Evolutionary conservation across 1,140 invertebrate genomes (phyloP).

Genomic region (Monochamus saltuarius): DNA sequence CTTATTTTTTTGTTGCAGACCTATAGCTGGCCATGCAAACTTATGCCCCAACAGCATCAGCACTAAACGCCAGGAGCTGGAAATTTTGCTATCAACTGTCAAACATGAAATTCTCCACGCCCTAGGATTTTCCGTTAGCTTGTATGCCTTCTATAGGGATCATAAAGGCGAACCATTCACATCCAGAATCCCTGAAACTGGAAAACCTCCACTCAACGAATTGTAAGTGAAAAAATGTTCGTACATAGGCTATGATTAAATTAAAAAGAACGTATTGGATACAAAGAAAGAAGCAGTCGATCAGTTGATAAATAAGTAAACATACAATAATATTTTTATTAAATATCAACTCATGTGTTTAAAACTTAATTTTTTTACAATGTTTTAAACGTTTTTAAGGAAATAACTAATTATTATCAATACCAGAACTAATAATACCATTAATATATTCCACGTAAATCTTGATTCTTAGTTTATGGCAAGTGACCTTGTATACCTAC

Average conservation of each 20-base stretch:
- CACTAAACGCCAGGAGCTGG: conserved; percentile 88
- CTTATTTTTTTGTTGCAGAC: conserved; percentile 65
- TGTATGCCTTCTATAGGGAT: conserved; percentile 92
- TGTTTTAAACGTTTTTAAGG: too few relatives aligned
- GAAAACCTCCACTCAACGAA: conserved; percentile 85
- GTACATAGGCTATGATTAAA: background rate
- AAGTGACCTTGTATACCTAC: background rate
- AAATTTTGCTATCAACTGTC: conserved; percentile 92
- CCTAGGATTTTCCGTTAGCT: conserved; percentile 90
- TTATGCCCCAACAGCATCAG: conserved; percentile 95
- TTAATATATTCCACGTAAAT: background rate
- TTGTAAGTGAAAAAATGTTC: conserved; percentile 61
- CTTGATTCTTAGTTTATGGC: background rate
- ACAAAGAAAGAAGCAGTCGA: too few relatives aligned
- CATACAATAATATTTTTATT: too few relatives aligned
- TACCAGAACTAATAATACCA: too few relatives aligned
- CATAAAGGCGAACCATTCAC: conserved; percentile 83
- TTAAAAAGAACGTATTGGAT: too few relatives aligned
- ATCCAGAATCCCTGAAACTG: conserved; percentile 73
- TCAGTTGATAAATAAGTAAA: too few relatives aligned
- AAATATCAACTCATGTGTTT: too few relatives aligned
- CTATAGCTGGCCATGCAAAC: conserved; percentile 98
- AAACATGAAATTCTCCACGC: conserved; percentile 99
- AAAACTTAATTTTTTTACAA: too few relatives aligned
- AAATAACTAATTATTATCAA: too few relatives aligned